Evolutionary conservation across 2,888 invertebrate genomes (phyloP).

Genomic region (Stenodera caucasica): DNA sequence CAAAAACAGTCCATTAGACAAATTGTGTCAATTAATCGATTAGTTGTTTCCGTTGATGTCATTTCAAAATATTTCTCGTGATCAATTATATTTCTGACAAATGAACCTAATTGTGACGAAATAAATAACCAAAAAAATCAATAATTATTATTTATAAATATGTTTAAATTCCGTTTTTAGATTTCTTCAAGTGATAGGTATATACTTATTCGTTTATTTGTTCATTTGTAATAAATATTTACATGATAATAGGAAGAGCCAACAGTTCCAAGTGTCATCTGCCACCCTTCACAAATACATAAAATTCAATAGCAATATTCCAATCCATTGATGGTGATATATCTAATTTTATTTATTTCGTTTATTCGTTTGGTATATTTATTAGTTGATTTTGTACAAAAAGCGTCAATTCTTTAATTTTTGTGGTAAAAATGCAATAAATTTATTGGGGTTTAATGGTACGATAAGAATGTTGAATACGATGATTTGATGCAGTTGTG

Average conservation of each 20-base stretch:
- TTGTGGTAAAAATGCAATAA: neutral
- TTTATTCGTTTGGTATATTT: neutral
- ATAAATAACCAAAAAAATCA: neutral
- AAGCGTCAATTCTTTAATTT: neutral
- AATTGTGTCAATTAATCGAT: neutral
- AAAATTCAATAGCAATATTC: slow-evolving; percentile 20
- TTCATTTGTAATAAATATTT: slow-evolving; percentile 33
- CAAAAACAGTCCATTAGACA: too few relatives aligned
- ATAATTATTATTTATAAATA: slow-evolving; percentile 13
- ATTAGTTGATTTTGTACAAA: neutral
- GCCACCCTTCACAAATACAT: slow-evolving; percentile 27
- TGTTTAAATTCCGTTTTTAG: slow-evolving; percentile 25
- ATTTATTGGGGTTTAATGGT: slow-evolving; percentile 1
- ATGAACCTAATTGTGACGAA: too few relatives aligned
- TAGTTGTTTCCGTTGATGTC: neutral
- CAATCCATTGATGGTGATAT: slow-evolving; percentile 23
- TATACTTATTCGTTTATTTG: slow-evolving; percentile 27
- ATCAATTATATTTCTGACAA: too few relatives aligned
- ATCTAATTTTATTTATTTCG: slow-evolving; percentile 12
- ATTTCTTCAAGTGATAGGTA: slow-evolving; percentile 28
- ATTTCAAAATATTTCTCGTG: too few relatives aligned
- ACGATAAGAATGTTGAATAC: neutral
- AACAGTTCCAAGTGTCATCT: slow-evolving; percentile 35
- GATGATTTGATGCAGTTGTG: neutral
- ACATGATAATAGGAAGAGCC: slow-evolving; percentile 36